Conservation (phyloP, 2,113 vertebrate genomes). For the Hemiscyllium ocellatum region DNA sequence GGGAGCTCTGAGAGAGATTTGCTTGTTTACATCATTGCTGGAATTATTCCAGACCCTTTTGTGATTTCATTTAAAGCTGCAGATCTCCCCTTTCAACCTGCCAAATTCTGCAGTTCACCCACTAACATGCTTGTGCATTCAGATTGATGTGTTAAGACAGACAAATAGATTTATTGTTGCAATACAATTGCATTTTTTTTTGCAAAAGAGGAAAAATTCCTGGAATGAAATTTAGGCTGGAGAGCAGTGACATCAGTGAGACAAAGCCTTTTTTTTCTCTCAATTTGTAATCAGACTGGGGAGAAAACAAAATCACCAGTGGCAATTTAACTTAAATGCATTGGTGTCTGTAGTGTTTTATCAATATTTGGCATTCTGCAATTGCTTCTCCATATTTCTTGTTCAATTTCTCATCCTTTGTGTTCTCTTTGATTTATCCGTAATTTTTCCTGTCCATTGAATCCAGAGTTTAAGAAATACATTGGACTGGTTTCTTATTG, state of each 20-base stretch:
- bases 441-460: neutral
- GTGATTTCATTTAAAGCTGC: conserved; percentile 31
- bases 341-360: too few relatives aligned
- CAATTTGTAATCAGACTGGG: neutral
- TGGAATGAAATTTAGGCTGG: conserved; percentile 16
- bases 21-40: conserved; percentile 35
- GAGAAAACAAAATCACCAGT: neutral
- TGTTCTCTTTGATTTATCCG: neutral
- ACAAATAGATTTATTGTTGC: conserved; percentile 30
- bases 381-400: neutral
- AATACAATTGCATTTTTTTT: conserved; percentile 26
- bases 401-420: neutral
- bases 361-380: neutral
- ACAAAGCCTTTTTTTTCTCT: conserved; percentile 10
- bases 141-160: neutral
- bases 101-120: conserved; percentile 22
- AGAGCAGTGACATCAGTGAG: neutral
- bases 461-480: neutral
- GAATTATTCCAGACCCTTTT: conserved; percentile 21
- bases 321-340: neutral
- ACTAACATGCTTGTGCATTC: conserved; percentile 14
- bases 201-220: neutral
- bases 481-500: neutral
- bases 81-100: conserved; percentile 13
- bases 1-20: neutral